These are phyloP conservation scores for Clunio marinus DNA, from an alignment of 2,888 invertebrate species.

Conservation along the genomic window DNA sequence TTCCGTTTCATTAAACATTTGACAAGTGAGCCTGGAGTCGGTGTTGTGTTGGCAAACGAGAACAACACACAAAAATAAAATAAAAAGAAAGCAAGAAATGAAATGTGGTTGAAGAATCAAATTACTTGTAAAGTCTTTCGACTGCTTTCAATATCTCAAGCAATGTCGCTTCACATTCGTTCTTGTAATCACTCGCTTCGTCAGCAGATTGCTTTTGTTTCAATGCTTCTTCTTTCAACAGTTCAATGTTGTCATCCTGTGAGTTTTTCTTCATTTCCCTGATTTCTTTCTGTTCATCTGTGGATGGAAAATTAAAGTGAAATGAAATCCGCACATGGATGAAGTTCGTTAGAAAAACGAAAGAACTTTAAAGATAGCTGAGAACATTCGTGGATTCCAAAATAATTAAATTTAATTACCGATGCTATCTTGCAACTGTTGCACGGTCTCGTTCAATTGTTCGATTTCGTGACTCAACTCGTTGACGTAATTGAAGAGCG, in stretches of 20 bases:
- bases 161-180: conserved; percentile 46
- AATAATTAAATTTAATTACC: conserved; percentile 49
- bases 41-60: not conserved
- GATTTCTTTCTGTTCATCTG: conserved; percentile 32
- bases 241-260: conserved; percentile 34
- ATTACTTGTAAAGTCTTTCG: conserved; percentile 37
- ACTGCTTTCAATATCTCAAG: conserved; percentile 31
- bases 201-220: conserved; percentile 33
- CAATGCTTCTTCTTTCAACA: conserved; percentile 7
- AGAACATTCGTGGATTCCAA: too few species aligned
- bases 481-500: conserved; percentile 85
- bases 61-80: not conserved
- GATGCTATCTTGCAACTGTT: conserved; percentile 60
- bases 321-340: not conserved
- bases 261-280: conserved; percentile 30
- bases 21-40: conserved; percentile 9
- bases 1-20: conserved; percentile 29
- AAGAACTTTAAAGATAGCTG: not conserved
- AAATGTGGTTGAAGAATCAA: not conserved
- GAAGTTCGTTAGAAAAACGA: not conserved
- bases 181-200: conserved; percentile 45
- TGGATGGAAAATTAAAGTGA: not conserved
- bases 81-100: conserved; percentile 31
- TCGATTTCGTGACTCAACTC: conserved; percentile 82
- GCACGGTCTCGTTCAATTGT: conserved; percentile 64